Evolutionary conservation across 2,797 vertebrate species (phyloP), one percentile per base, ranked within the genome.

Genomic region (Iguana delicatissima): DNA sequence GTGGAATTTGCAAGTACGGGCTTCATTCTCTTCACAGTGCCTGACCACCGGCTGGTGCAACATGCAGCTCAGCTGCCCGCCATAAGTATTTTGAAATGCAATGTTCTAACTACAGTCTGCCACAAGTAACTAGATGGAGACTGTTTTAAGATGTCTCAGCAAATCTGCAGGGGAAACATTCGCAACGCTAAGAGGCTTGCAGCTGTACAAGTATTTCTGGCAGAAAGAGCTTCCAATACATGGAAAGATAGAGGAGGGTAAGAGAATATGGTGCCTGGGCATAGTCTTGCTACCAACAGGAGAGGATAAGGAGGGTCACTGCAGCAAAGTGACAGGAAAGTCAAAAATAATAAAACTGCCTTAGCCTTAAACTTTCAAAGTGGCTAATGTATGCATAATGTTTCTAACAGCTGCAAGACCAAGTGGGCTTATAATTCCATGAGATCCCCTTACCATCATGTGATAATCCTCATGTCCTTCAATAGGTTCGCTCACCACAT

Each of bases 401-500:
- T 20, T 14, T 12, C 42, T 55, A 32, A 18, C 46, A 6, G 46
- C 8, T 12, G 38, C 69, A 50, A 32, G 46, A 72, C 24, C 52
- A 86, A 57, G 42, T 5, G 1, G 46, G 22, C 82, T 46, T 26
- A 12, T 7, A 32, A 69, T 69, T 69, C 67, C 6, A 10, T n/a
- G 9, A 59, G 73, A 0, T 87, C 92, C 96, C 4, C 96, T 98
- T 98, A 99, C 99, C 99, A 99, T 99, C 99, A 99, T 99, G 97
- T 99, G 98, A 97, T 99, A 99, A 97, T 98, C 99, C 87, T 99
- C 99, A 4, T 99, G 98, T 96, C 98, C 99, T 98, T 99, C 99
- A 89, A 99, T 99, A 96, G 98, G 98, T 97, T 99, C 99, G 96
- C 98, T 98, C 97, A 99, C 97, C 97, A 99, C 99, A 90, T 99